Evolutionary conservation across 1,140 invertebrate genomes (phyloP).

Genomic region (Musca vetustissima): DNA sequence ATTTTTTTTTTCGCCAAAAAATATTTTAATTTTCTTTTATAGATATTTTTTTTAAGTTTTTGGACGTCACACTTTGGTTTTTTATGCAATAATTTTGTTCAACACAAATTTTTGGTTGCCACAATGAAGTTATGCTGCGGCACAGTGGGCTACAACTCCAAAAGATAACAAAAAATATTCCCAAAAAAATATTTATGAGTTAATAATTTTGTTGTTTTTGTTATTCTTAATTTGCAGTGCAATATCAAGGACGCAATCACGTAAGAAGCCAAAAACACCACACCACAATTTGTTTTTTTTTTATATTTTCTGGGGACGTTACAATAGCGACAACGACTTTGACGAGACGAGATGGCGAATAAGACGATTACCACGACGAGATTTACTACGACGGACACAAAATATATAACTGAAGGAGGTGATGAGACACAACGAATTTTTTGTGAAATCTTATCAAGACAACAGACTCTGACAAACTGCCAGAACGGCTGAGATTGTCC

Average conservation of each 20-base stretch:
- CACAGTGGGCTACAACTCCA: not conserved
- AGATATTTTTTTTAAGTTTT: not conserved
- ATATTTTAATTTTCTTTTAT: not conserved
- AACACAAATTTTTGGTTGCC: not conserved
- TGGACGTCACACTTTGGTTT: not conserved
- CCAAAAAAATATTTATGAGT: slow-evolving; percentile 1
- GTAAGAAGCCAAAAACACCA: slow-evolving; percentile 12
- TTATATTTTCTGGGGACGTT: not conserved
- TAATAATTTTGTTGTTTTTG: not conserved
- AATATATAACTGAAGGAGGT: not conserved
- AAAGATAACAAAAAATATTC: not conserved
- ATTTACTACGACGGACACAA: not conserved
- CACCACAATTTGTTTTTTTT: slow-evolving; percentile 4
- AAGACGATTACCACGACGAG: slow-evolving; percentile 1
- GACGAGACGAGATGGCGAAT: too few relatives aligned
- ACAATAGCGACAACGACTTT: too few relatives aligned
- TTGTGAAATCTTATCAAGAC: slow-evolving; percentile 55
- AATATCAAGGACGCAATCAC: slow-evolving; percentile 9
- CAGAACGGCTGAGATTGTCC: not conserved
- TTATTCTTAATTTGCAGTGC: not conserved
- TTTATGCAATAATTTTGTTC: not conserved
- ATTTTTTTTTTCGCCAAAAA: too few relatives aligned
- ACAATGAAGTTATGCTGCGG: not conserved
- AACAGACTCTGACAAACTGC: slow-evolving; percentile 56
- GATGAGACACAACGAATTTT: slow-evolving; percentile 15